These are phyloP conservation scores for Leucophenga montana DNA, from an alignment of 2,888 invertebrate species.

Conservation along the genomic window DNA sequence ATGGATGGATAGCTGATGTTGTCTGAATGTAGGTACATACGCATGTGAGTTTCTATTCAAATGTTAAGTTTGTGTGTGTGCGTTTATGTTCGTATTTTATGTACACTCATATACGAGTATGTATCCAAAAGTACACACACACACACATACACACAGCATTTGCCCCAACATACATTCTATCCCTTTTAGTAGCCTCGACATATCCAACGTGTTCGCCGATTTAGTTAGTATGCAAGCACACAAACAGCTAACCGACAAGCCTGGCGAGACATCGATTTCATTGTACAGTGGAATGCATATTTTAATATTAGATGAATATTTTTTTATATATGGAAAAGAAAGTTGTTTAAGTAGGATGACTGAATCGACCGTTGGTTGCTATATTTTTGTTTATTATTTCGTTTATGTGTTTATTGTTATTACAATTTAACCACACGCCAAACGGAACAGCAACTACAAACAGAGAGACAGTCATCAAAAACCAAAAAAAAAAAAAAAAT, in stretches of 20 bases:
- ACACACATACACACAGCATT: neutral
- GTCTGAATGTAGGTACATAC: neutral
- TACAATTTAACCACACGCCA: no score
- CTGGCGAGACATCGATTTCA: neutral
- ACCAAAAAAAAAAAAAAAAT: no score
- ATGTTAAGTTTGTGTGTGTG: no score
- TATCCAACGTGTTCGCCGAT: conserved; percentile 7
- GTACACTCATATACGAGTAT: neutral
- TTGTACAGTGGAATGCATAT: neutral
- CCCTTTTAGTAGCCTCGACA: neutral
- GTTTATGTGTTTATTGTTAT: no score
- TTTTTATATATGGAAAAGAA: no score
- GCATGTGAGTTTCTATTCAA: neutral
- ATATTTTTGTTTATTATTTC: no score
- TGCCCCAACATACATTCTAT: no score
- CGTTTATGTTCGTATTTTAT: neutral
- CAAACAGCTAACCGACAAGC: neutral
- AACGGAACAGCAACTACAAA: no score
- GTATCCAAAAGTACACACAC: neutral
- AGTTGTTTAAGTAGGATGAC: no score
- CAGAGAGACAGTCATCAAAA: no score
- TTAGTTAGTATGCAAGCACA: neutral
- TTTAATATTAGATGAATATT: no score
- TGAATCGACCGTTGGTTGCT: no score
- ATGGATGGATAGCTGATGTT: conserved; percentile 2